phyloP scores from a whole-genome alignment of 1,140 invertebrate genomes.

The Aricia agestis region DNA sequence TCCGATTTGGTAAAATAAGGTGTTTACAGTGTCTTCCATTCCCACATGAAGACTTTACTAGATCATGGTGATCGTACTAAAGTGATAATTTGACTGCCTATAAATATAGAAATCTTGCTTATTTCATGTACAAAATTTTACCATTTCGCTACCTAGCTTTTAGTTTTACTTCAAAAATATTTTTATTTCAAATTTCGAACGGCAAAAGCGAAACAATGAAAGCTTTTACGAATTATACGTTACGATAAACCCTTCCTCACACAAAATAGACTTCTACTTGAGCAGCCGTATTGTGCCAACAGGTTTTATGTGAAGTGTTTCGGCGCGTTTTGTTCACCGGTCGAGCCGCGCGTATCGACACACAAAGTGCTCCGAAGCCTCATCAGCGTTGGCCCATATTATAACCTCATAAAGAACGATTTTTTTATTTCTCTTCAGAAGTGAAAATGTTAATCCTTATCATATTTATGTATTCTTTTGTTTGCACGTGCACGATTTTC shows the following conservation, averaged over 20 bases:
- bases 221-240: constrained; percentile 13
- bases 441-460: no score
- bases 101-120: no score
- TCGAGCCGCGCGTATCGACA: constrained; percentile 34
- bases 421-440: no score
- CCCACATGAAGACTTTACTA: no score
- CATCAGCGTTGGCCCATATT: constrained; percentile 19
- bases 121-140: no score
- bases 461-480: no score
- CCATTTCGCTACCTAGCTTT: neutral
- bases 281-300: constrained; percentile 25
- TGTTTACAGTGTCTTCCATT: no score
- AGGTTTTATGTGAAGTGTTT: constrained; percentile 20
- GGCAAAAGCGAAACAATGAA: constrained; percentile 7
- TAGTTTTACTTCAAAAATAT: neutral
- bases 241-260: constrained; percentile 8
- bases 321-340: constrained; percentile 30
- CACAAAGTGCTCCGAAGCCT: constrained; percentile 46
- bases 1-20: no score
- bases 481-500: no score
- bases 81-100: no score
- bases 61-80: no score
- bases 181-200: neutral
- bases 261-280: constrained; percentile 14
- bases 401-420: neutral